Conservation (phyloP, 2,888 invertebrate species). For the Mylabris sibirica region DNA sequence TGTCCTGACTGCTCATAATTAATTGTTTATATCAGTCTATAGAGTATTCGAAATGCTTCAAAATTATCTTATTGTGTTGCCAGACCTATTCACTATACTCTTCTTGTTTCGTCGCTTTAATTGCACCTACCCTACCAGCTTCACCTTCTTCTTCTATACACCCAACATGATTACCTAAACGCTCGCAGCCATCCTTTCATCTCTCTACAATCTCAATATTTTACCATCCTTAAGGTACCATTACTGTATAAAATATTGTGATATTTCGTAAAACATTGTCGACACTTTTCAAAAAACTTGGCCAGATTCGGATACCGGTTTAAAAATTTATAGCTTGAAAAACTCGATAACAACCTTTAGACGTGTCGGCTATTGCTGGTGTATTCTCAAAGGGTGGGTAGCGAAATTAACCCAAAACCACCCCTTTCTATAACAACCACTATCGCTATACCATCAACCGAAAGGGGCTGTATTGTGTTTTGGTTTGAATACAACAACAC, state of each 20-base stretch:
- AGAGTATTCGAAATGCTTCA: not conserved
- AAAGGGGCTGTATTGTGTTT: too few relatives aligned
- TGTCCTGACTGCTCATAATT: not conserved
- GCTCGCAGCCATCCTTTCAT: constrained; percentile 34
- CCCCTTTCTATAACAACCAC: not conserved
- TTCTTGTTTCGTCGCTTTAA: constrained; percentile 48
- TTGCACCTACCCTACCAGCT: constrained; percentile 42
- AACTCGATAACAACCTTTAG: constrained; percentile 10
- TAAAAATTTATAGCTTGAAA: constrained; percentile 24
- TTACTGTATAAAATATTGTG: constrained; percentile 38
- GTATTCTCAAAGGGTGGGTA: not conserved
- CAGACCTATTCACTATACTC: not conserved
- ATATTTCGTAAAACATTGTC: constrained; percentile 31
- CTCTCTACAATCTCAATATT: not conserved
- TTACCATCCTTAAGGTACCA: constrained; percentile 30
- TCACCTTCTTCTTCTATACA: constrained; percentile 46
- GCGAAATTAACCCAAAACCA: not conserved
- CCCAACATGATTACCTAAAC: constrained; percentile 51
- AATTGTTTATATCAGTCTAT: not conserved
- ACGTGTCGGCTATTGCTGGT: not conserved
- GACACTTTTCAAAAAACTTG: constrained; percentile 21
- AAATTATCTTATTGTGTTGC: not conserved
- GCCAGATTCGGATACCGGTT: constrained; percentile 24
- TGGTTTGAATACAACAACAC: not conserved
- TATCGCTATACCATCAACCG: too few relatives aligned